Conservation (phyloP, 2,797 vertebrate species). For the Peromyscus aztecus region DNA sequence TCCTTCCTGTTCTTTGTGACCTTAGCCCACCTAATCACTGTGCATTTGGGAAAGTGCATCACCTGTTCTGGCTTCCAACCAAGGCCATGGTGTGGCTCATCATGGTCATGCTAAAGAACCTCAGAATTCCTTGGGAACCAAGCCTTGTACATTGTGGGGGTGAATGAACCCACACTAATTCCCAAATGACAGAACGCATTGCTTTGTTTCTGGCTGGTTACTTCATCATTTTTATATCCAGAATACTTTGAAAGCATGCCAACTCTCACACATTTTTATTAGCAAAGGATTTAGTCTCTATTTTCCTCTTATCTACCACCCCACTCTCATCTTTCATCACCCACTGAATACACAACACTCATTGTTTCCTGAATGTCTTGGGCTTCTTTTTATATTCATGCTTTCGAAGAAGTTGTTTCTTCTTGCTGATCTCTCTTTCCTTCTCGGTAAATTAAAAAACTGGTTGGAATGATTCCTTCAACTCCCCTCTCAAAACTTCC, state of each 20-base stretch:
- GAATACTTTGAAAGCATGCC: not conserved
- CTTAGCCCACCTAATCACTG: not conserved
- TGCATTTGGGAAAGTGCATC: not conserved
- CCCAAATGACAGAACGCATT: not conserved
- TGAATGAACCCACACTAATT: conserved; percentile 4
- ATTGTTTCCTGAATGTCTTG: not conserved
- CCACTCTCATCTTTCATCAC: not conserved
- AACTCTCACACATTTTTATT: conserved; percentile 42
- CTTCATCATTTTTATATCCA: conserved; percentile 47
- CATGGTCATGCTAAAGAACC: not conserved
- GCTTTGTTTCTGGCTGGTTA: conserved; percentile 39
- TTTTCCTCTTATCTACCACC: conserved; percentile 5
- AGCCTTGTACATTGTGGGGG: not conserved
- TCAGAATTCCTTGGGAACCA: conserved; percentile 21
- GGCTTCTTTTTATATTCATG: not conserved
- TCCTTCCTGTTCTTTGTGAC: not conserved
- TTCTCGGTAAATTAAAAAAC: not conserved
- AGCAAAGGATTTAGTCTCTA: conserved; percentile 21
- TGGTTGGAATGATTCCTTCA: not conserved
- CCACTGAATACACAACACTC: conserved; percentile 15
- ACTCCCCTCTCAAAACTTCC: not conserved
- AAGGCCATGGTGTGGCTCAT: not conserved
- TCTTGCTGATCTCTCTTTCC: not conserved
- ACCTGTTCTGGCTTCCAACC: not conserved
- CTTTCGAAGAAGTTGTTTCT: conserved; percentile 3